phyloP scores from a whole-genome alignment of 1,140 invertebrate species.

The Papilio helenus region DNA sequence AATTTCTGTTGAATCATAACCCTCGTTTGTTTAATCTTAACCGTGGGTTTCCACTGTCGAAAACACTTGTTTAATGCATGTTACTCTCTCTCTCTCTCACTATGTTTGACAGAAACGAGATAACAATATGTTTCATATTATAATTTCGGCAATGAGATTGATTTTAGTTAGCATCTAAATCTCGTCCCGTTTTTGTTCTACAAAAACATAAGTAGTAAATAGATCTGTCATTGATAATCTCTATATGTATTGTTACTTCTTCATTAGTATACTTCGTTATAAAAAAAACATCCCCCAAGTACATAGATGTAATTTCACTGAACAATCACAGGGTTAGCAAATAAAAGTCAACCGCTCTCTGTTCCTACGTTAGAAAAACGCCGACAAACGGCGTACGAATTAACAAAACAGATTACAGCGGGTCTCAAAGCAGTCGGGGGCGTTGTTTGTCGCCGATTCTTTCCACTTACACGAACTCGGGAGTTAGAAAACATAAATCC shows the following conservation, averaged over 20 bases:
- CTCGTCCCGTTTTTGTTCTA: too few relatives aligned
- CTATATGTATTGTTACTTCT: too few relatives aligned
- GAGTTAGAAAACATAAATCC: conserved; percentile 45
- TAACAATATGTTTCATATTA: too few relatives aligned
- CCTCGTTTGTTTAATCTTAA: conserved; percentile 44
- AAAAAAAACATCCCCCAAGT: background rate
- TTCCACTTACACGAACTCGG: conserved; percentile 57
- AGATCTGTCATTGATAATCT: too few relatives aligned
- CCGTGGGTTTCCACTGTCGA: background rate
- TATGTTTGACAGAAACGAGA: background rate
- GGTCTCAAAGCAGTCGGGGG: conserved; percentile 61
- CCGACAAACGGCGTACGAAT: conserved; percentile 66
- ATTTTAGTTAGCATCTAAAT: background rate
- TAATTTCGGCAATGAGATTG: background rate
- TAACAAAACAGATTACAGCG: conserved; percentile 79
- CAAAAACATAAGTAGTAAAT: too few relatives aligned
- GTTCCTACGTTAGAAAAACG: conserved; percentile 53
- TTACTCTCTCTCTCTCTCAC: background rate
- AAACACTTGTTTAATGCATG: background rate
- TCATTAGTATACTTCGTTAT: background rate
- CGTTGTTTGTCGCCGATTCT: conserved; percentile 69
- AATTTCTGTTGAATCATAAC: conserved; percentile 71
- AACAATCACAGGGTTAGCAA: conserved; percentile 50
- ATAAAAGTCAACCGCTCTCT: conserved; percentile 49
- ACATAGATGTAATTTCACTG: conserved; percentile 10